Evolutionary conservation across 2,797 vertebrate genomes (phyloP), one percentile per base, ranked within the genome.

Genomic region (Brachyrhaphis roseni): DNA sequence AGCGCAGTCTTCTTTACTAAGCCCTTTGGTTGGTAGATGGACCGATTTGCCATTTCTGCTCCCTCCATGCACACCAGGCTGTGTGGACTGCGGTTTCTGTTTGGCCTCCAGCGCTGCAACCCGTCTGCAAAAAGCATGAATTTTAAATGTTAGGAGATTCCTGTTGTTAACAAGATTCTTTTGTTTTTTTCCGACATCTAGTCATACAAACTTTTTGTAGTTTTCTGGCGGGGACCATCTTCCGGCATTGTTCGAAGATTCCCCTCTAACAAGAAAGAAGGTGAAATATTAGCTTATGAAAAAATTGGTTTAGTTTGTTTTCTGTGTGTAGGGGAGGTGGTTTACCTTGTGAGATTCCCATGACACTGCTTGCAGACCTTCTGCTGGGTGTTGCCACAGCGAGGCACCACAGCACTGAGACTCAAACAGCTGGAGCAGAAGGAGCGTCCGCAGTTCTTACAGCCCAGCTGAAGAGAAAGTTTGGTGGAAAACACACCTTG

Each of bases 221-320:
- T 99, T 99, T 95, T 98, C 97, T 86, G 98, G 98, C 47, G 98
- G 98, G n/a, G 98, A 99, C 98, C 98, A 98, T 94, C 94, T 97
- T 79, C 95, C 96, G 80, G 94, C 84, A 91, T 51, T 94, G 83
- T 90, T 95, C 83, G 93, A 82, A 84, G 95, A 79, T 59, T 78
- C 88, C 4, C 96, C 95, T 90, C 98, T 99, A 83, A 39, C 94
- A 92, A 82, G 0, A 1, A 83, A 76, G 11, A 80, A 20, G 51
- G 8, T 0, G 4, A 55, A 16, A 13, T 49, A 11, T 8, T 26
- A 47, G 34, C 75, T 31, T 23, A 74, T 47, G 2, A 36, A 66
- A 20, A 18, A 45, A n/a, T 4, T 20, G 7, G 77, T 10, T 59
- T 1, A 16, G 0, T 8, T 41, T 71, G 7, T 53, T 77, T 45